Evolutionary conservation across 2,888 invertebrate genomes (phyloP), one percentile per base, ranked within the genome.

Genomic region (Mamestra brassicae): DNA sequence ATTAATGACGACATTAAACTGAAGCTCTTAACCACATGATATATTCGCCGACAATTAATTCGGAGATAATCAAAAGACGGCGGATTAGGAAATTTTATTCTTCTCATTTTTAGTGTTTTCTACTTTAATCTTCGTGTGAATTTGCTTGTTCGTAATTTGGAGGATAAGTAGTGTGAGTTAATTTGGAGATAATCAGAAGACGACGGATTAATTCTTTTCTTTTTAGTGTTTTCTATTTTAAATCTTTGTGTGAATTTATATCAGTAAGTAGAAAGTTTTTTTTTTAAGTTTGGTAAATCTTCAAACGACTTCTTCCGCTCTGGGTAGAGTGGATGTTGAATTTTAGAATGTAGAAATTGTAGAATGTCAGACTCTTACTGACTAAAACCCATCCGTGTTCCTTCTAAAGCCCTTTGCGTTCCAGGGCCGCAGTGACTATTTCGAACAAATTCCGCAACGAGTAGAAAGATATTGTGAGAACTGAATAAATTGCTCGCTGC

Each of bases 1-100:
- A 84, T 83, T 83, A 85, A 87, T 82, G 72, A 42, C 60, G 57
- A 73, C 67, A 78, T 84, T 78, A 78, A 75, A 62, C 62, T 26
- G 83, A 58, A 78, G 77, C 77, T 77, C 76, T 77, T 78, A 75
- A 76, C 64, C 70, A 72, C 50, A 61, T 80, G 70, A 85, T 80
- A 73, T 80, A 85, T 80, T 66, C 47, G 50, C 15, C 13, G 36
- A 26, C 60, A 52, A 57, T 84, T 81, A 80, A 85, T 84, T 74
- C 68, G 4, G n/a, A 73, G 11, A 50, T 74, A 68, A 76, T 76
- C 47, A 72, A 54, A n/a, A 62, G 62, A 79, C 52, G 26, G 8
- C 6, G 11, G 52, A 57, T 54, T 54, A 3, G 0, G n/a, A 26
- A 26, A 26, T 26, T 26, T 26, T 26, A 26, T 26, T 36, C 0